Evolutionary conservation across 2,113 vertebrate genomes (phyloP).

Genomic region (Plecotus auritus): DNA sequence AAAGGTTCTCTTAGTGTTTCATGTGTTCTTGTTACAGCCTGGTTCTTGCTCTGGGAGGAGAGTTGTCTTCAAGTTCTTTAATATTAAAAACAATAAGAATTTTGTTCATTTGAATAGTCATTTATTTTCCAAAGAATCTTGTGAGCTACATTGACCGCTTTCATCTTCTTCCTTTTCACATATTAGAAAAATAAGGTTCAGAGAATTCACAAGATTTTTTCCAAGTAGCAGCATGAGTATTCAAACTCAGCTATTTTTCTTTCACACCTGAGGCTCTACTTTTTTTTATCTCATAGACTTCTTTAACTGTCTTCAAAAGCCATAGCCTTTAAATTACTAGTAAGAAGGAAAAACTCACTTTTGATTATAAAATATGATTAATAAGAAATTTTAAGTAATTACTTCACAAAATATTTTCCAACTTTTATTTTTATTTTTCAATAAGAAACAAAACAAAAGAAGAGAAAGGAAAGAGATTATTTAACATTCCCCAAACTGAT

Average conservation of each 20-base stretch:
- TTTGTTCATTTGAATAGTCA: background rate
- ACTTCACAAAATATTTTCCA: background rate
- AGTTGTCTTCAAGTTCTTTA: background rate
- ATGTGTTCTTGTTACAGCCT: background rate
- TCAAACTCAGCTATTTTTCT: slow-evolving; percentile 12
- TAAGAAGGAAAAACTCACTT: background rate
- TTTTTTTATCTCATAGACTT: background rate
- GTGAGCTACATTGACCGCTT: background rate
- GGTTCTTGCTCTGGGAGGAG: background rate
- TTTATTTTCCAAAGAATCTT: slow-evolving; percentile 12
- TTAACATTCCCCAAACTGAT: background rate
- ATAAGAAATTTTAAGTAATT: slow-evolving; percentile 33
- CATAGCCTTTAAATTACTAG: background rate
- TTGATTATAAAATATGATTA: background rate
- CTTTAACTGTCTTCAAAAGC: background rate
- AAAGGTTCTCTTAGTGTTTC: background rate
- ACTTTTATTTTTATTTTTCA: background rate
- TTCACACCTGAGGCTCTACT: background rate
- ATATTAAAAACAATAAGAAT: background rate
- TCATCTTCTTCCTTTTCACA: background rate
- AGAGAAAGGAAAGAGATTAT: background rate
- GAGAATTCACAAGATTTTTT: background rate
- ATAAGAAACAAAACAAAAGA: background rate
- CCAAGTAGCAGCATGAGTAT: background rate
- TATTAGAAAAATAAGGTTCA: slow-evolving; percentile 7